These are phyloP conservation scores for Microchirus variegatus DNA, from an alignment of 2,797 vertebrate genomes.

Conservation along the genomic window DNA sequence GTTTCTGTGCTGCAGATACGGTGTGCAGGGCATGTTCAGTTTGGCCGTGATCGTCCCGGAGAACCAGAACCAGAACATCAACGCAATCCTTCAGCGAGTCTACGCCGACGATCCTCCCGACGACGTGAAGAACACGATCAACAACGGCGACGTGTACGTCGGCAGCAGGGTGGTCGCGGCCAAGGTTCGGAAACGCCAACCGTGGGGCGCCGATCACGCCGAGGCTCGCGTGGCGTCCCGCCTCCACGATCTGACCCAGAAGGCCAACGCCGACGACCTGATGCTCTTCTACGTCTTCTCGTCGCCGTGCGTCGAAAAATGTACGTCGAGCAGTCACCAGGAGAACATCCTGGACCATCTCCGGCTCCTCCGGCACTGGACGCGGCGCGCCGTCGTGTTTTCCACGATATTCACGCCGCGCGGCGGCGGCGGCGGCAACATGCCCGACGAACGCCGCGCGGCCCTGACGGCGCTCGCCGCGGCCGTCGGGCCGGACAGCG, in stretches of 20 bases:
- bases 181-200: no score
- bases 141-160: not conserved
- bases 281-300: not conserved
- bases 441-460: rapidly evolving
- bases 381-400: not conserved
- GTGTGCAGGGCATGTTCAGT: not conserved
- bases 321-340: rapidly evolving
- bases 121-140: not conserved
- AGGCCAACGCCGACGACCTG: not conserved
- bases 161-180: conserved; percentile 3
- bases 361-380: not conserved
- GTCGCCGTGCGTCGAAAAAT: not conserved
- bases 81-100: not conserved
- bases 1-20: not conserved
- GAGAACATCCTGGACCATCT: not conserved
- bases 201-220: not conserved
- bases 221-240: not conserved
- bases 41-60: not conserved
- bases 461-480: not conserved
- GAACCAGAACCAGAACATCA: not conserved
- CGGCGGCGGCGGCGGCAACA: no score
- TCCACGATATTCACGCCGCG: not conserved
- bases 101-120: not conserved
- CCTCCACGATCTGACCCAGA: not conserved
- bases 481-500: not conserved